These are phyloP conservation scores for Xenopus petersii DNA, from an alignment of 2,797 vertebrate species.

Conservation along the genomic window DNA sequence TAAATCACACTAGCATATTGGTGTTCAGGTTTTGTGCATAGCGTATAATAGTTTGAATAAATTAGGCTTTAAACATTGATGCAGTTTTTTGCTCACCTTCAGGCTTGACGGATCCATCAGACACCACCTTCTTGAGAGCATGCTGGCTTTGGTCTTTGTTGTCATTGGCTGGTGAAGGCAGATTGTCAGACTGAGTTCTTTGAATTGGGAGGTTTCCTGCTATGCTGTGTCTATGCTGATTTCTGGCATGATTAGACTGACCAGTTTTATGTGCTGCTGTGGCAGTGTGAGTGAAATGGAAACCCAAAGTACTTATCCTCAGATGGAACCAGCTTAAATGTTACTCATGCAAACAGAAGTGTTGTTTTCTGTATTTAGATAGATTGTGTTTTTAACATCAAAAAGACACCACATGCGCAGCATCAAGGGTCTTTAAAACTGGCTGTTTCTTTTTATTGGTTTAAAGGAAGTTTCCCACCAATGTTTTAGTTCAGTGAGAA, in stretches of 20 bases:
- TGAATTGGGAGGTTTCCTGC: constrained; percentile 92
- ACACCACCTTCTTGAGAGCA: constrained; percentile 92
- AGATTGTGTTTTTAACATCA: constrained; percentile 71
- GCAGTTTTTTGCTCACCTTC: constrained; percentile 75
- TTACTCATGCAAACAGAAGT: constrained; percentile 91
- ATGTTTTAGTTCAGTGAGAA: constrained; percentile 47
- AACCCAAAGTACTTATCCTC: constrained; percentile 92
- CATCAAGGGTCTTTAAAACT: constrained; percentile 74
- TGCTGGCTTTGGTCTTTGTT: constrained; percentile 90
- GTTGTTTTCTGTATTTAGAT: constrained; percentile 65
- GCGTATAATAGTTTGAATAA: no score
- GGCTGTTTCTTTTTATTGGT: constrained; percentile 72
- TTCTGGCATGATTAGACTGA: constrained; percentile 83
- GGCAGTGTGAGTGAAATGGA: constrained; percentile 89
- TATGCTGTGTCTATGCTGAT: constrained; percentile 98
- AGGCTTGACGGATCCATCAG: constrained; percentile 87
- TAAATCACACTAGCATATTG: no score
- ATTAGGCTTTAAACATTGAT: no score
- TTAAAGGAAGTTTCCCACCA: constrained; percentile 39
- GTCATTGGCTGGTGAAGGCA: constrained; percentile 92
- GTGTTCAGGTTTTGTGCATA: no score
- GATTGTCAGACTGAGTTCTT: constrained; percentile 93
- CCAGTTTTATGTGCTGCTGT: constrained; percentile 87
- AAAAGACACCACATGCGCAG: constrained; percentile 79
- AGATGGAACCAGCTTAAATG: constrained; percentile 89